These are phyloP conservation scores for Drosophila prolongata DNA, from an alignment of 2,888 invertebrate genomes.

Conservation along the genomic window DNA sequence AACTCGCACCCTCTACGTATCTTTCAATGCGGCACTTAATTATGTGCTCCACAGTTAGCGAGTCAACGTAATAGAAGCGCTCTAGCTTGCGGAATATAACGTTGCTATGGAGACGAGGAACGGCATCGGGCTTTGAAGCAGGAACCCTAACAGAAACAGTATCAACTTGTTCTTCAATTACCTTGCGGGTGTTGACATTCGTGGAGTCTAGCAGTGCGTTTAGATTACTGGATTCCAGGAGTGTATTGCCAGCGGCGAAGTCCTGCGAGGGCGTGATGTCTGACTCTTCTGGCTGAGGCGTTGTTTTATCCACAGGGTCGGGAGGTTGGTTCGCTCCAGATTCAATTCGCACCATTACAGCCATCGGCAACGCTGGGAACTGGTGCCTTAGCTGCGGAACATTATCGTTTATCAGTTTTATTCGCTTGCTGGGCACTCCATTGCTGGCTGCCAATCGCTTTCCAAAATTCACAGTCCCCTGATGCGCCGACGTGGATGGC, in stretches of 20 bases:
- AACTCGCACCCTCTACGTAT: constrained; percentile 33
- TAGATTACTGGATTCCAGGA: constrained; percentile 58
- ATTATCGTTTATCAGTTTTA: constrained; percentile 43
- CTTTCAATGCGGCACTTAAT: constrained; percentile 46
- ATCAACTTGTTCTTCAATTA: constrained; percentile 39
- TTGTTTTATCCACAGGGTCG: neutral
- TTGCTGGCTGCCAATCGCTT: constrained; percentile 7
- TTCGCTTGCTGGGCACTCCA: constrained; percentile 30
- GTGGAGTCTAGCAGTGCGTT: constrained; percentile 43
- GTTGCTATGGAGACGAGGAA: neutral
- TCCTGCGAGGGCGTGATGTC: constrained; percentile 57
- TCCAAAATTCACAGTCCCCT: neutral
- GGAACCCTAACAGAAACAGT: constrained; percentile 20
- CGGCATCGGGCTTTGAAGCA: neutral
- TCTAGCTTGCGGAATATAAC: constrained; percentile 43
- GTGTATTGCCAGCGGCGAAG: constrained; percentile 55
- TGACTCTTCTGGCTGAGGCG: neutral
- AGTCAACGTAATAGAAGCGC: constrained; percentile 40
- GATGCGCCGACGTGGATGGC: neutral
- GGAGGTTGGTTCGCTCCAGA: neutral
- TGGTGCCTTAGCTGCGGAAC: constrained; percentile 62
- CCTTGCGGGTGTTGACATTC: constrained; percentile 48
- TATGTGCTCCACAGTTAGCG: constrained; percentile 49
- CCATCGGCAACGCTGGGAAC: constrained; percentile 58
- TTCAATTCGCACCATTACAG: constrained; percentile 38